A percentile compares a stretch with the other conserved stretches of the same genome.
Conservation (phyloP, 2,797 vertebrate species). For the Melanotaenia nigrans region DNA sequence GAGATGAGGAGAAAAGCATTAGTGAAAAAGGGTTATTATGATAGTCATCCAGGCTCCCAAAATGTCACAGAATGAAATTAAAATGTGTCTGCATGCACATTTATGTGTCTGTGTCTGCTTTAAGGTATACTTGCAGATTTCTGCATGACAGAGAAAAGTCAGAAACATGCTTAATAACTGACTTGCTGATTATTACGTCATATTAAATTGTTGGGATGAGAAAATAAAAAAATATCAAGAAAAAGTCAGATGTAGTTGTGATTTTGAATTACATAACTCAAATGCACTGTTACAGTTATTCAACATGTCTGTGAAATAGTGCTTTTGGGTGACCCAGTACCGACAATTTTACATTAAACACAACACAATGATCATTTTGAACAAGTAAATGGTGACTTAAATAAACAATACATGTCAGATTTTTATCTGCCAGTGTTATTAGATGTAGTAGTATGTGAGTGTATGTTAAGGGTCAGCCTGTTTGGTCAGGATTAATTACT, state of each 20-base stretch:
- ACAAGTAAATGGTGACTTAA: background rate
- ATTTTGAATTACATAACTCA: background rate
- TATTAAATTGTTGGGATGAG: background rate
- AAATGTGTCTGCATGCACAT: constrained; percentile 3
- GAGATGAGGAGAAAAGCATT: constrained; percentile 2
- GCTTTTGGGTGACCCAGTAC: background rate
- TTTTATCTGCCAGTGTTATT: constrained; percentile 6
- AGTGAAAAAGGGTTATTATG: background rate
- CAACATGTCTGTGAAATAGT: background rate
- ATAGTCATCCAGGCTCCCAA: background rate
- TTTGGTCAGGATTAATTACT: constrained; percentile 39
- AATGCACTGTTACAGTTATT: background rate
- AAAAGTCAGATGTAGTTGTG: no score
- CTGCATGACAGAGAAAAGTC: constrained; percentile 43
- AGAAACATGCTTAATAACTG: constrained; percentile 28
- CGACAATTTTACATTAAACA: background rate
- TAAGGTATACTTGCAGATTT: background rate
- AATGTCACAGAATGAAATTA: constrained; percentile 6
- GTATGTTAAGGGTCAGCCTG: constrained; percentile 2
- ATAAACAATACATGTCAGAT: background rate
- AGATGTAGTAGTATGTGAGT: background rate
- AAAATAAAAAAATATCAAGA: background rate
- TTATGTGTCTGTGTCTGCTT: background rate
- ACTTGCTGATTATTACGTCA: constrained; percentile 2
- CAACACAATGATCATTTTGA: background rate